Evolutionary conservation across 35 echinoderm and acorn worm species (phyloP).

Genomic region (Stichopus chloronotus): DNA sequence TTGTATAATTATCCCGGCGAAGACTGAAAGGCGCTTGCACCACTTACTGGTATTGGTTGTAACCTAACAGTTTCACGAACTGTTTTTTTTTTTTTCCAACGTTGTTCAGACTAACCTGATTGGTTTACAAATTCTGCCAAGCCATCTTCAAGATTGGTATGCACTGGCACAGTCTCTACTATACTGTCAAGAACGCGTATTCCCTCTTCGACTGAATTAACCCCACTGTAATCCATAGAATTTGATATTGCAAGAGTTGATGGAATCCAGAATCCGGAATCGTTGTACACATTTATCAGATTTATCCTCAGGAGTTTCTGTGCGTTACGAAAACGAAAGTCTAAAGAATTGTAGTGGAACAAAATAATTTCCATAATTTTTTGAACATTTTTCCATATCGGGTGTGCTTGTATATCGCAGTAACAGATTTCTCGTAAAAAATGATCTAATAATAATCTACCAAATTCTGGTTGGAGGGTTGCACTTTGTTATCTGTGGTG

Average conservation of each 20-base stretch:
- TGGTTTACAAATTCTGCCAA: background rate
- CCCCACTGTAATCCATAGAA: background rate
- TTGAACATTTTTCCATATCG: no score
- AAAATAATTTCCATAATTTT: no score
- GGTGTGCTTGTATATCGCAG: no score
- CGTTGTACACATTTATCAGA: slow-evolving; percentile 18
- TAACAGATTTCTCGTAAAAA: no score
- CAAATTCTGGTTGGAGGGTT: no score
- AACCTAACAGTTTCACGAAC: no score
- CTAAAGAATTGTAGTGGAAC: no score
- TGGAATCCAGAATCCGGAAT: background rate
- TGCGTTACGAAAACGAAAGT: background rate
- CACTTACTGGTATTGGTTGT: no score
- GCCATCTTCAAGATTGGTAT: background rate
- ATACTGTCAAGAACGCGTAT: background rate
- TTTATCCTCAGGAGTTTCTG: slow-evolving; percentile 31
- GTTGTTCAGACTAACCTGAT: background rate
- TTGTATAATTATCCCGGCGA: no score
- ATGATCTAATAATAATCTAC: no score
- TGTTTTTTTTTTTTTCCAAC: background rate
- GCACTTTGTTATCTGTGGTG: no score
- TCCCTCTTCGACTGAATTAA: background rate
- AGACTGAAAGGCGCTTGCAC: no score
- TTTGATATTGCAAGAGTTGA: slow-evolving; percentile 23
- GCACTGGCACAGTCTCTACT: background rate